Evolutionary conservation across 2,888 invertebrate genomes (phyloP).

Genomic region (Parnassius mnemosyne): DNA sequence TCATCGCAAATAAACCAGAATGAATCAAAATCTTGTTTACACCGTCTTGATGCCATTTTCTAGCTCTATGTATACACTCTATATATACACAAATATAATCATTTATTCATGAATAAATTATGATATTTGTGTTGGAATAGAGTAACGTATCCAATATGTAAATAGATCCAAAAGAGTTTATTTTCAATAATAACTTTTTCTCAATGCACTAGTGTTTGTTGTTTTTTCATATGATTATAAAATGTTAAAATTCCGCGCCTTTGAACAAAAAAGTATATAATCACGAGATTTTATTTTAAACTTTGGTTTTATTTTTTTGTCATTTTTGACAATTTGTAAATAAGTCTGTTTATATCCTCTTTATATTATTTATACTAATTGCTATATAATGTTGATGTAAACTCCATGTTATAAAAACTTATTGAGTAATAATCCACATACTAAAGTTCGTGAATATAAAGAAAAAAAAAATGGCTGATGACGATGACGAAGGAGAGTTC

Average conservation of each 20-base stretch:
- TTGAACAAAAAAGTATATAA: not conserved
- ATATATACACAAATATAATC: no score
- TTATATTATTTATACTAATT: not conserved
- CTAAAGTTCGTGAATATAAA: conserved; percentile 2
- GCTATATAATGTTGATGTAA: not conserved
- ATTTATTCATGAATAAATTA: no score
- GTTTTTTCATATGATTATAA: not conserved
- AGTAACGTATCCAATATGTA: no score
- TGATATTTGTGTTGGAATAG: no score
- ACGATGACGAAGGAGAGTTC: conserved; percentile 63
- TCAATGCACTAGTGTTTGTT: no score
- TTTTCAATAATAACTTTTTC: no score
- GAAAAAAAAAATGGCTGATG: conserved; percentile 52
- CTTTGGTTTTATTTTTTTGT: not conserved
- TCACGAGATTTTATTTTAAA: no score
- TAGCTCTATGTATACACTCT: no score
- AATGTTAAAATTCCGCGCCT: conserved; percentile 3
- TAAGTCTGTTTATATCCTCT: conserved; percentile 1
- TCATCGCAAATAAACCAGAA: no score
- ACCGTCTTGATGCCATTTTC: no score
- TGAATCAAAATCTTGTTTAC: no score
- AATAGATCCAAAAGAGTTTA: no score
- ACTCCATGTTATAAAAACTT: not conserved
- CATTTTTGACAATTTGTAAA: conserved; percentile 12
- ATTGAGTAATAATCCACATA: not conserved